phyloP scores from a whole-genome alignment of 2,888 invertebrate genomes.

The Lasioglossum lativentre region DNA sequence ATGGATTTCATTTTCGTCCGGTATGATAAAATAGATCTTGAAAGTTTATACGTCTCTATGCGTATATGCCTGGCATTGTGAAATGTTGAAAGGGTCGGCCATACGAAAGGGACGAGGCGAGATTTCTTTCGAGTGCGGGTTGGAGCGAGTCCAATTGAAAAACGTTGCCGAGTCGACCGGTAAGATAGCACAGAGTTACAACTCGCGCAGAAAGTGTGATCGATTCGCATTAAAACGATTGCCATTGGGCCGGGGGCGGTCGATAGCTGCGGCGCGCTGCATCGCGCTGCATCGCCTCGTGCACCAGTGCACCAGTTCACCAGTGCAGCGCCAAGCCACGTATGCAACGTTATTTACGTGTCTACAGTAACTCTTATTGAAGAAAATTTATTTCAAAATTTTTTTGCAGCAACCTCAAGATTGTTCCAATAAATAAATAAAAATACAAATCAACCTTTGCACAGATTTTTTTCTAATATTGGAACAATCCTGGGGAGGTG shows the following conservation, averaged over 20 bases:
- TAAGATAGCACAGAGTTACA: slow-evolving; percentile 63
- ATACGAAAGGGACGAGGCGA: slow-evolving; percentile 12
- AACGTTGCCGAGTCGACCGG: slow-evolving; percentile 40
- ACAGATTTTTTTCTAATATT: too few relatives aligned
- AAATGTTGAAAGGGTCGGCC: slow-evolving; percentile 21
- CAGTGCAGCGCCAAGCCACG: too few relatives aligned
- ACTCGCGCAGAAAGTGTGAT: slow-evolving; percentile 66
- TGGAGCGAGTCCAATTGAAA: slow-evolving; percentile 57
- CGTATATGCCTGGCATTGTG: not conserved
- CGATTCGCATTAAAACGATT: slow-evolving; percentile 72
- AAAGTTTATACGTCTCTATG: not conserved
- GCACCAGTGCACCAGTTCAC: not conserved
- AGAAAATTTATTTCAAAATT: too few relatives aligned
- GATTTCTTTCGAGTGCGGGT: slow-evolving; percentile 33
- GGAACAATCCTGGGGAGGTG: too few relatives aligned
- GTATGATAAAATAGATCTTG: too few relatives aligned
- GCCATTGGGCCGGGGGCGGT: slow-evolving; percentile 44
- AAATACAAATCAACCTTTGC: too few relatives aligned
- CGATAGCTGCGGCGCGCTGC: slow-evolving; percentile 43
- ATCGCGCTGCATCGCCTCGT: not conserved
- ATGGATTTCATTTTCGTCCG: too few relatives aligned
- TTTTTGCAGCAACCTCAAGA: too few relatives aligned
- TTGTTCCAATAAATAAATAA: too few relatives aligned
- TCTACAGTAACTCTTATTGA: too few relatives aligned
- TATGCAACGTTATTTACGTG: too few relatives aligned